Evolutionary conservation across 2,797 vertebrate species (phyloP).

Genomic region (Simalia tracyae): DNA sequence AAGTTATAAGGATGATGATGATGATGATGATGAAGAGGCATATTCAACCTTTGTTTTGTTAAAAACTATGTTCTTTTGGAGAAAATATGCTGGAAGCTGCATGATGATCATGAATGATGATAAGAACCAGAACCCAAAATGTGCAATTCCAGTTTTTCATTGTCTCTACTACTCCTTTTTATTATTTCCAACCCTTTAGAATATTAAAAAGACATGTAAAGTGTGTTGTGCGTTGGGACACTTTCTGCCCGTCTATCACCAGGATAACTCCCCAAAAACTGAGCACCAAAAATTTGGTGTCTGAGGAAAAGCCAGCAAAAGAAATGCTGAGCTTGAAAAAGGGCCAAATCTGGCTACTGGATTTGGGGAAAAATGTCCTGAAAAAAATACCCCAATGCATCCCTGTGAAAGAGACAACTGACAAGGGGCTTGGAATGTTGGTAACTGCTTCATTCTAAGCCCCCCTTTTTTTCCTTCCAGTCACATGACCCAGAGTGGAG

Average conservation of each 20-base stretch:
- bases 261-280: neutral
- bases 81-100: neutral
- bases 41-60: neutral
- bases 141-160: neutral
- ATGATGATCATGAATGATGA: neutral
- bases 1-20: conserved; percentile 34
- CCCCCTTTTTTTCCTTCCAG: neutral
- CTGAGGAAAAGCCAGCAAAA: neutral
- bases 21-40: neutral
- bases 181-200: neutral
- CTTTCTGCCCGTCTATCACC: neutral
- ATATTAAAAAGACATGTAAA: neutral
- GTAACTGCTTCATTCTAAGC: neutral
- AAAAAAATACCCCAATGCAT: neutral
- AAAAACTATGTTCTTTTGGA: neutral
- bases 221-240: neutral
- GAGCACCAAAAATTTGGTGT: neutral
- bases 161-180: neutral
- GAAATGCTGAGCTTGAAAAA: neutral
- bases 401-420: neutral
- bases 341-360: neutral
- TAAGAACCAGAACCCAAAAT: neutral
- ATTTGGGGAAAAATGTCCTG: neutral
- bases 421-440: neutral
- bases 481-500: neutral